Conservation (phyloP, 2,797 vertebrate species). For the Cyclopterus lumpus region DNA sequence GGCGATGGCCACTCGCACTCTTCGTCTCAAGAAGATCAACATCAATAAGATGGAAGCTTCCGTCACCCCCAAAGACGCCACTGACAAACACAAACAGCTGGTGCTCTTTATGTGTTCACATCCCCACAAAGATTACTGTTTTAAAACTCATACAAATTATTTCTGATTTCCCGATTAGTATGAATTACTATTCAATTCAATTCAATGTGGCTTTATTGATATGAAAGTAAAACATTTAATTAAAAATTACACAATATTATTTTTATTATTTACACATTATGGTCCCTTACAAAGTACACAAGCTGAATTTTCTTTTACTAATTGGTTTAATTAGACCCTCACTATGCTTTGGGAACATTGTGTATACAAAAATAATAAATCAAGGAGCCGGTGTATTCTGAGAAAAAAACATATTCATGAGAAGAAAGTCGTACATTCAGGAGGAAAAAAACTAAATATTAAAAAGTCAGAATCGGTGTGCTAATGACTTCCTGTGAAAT, state of each 20-base stretch:
- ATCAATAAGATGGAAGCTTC: conserved; percentile 86
- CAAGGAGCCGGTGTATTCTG: background rate
- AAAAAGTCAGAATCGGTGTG: background rate
- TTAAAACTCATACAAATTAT: background rate
- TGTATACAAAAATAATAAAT: background rate
- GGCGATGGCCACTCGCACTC: conserved; percentile 87
- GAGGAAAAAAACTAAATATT: background rate
- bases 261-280: background rate
- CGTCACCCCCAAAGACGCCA: conserved; percentile 84
- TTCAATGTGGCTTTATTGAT: background rate
- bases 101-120: background rate
- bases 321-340: background rate
- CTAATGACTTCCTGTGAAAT: background rate
- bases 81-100: conserved; percentile 70
- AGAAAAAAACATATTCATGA: background rate
- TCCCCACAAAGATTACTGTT: background rate
- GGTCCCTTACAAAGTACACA: background rate
- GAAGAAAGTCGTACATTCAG: too few relatives aligned
- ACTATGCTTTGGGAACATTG: background rate
- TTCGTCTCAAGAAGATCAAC: conserved; percentile 89
- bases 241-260: background rate
- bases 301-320: too few relatives aligned
- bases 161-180: background rate
- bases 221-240: background rate
- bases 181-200: background rate